These are phyloP conservation scores for Lordiphosa andalusiaca DNA, from an alignment of 2,888 invertebrate genomes.

Conservation along the genomic window DNA sequence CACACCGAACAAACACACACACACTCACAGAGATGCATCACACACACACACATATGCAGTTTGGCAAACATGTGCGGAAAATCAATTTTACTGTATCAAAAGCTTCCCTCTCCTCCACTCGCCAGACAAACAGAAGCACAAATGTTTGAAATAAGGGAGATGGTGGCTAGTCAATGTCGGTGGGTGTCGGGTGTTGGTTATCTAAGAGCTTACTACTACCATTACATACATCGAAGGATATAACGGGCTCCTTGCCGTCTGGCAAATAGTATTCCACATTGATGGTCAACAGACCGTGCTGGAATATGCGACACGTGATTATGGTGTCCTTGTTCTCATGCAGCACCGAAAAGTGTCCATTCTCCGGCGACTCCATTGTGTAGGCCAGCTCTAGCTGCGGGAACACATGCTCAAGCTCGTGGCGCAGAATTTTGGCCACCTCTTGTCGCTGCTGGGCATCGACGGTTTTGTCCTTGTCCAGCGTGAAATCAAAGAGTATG, in stretches of 20 bases:
- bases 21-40: conserved; percentile 12
- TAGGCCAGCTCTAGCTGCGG: conserved; percentile 86
- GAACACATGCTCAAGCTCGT: conserved; percentile 86
- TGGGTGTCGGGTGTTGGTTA: conserved; percentile 7
- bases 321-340: conserved; percentile 87
- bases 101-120: neutral
- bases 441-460: conserved; percentile 85
- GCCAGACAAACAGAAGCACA: conserved; percentile 2
- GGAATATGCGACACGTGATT: conserved; percentile 86
- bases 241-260: conserved; percentile 86
- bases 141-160: conserved; percentile 11
- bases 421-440: conserved; percentile 85
- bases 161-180: neutral
- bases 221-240: conserved; percentile 87
- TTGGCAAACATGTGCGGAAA: conserved; percentile 42
- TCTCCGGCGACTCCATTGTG: conserved; percentile 84
- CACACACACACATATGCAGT: neutral
- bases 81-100: conserved; percentile 48
- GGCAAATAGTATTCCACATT: conserved; percentile 91
- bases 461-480: conserved; percentile 85
- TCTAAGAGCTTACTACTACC: conserved; percentile 7
- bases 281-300: conserved; percentile 86
- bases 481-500: conserved; percentile 88
- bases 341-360: conserved; percentile 86
- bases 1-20: neutral